Base-by-base conservation (phyloP, 2,888 invertebrate species). In the Diaprepes abbreviatus region DNA sequence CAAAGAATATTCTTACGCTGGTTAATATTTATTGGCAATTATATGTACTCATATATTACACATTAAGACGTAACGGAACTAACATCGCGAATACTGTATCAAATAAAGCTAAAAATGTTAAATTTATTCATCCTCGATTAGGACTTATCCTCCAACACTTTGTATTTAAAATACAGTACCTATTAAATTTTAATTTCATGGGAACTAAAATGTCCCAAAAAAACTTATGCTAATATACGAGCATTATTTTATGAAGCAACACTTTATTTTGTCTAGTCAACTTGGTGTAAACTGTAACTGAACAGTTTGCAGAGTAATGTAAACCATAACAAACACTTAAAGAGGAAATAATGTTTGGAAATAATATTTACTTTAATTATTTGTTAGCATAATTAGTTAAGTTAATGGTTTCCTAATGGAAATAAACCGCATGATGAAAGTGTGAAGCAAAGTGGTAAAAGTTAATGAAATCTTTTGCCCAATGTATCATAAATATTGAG, bases 331-430 rank as follows among this genome's bases (percentile, higher is more conserved):
- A 50, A 28, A 28, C 48, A 28, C 48, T 50, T 50, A 16, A 28
- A 14, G 9, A 28, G 48, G 48, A 24, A 28, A 28, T 45, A 14
- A 14, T 28, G 28, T 28, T 28, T 50, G 28, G 9, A 50, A 28
- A 7, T 28, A 28, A 50, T 50, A 50, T 50, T 50, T 50, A 50
- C 48, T 50, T 31, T 50, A 50, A 50, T 50, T 50, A 28, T 14
- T 14, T 50, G 48, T 50, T 50, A 31, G 48, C 28, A 7, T 50
- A 28, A 50, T 50, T 50, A 31, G 28, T 50, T 28, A 43, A 24
- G 48, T 50, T 50, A 50, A 50, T 50, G 28, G n/a, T 14, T 28
- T 31, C 12, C 48, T 50, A 50, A 28, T 50, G 48, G 28, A 28
- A 14, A 50, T 50, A 2, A 50, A 50, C 48, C 14, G 14, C 28